phyloP scores from a whole-genome alignment of 2,888 invertebrate species.

The Heliconius charithonia region DNA sequence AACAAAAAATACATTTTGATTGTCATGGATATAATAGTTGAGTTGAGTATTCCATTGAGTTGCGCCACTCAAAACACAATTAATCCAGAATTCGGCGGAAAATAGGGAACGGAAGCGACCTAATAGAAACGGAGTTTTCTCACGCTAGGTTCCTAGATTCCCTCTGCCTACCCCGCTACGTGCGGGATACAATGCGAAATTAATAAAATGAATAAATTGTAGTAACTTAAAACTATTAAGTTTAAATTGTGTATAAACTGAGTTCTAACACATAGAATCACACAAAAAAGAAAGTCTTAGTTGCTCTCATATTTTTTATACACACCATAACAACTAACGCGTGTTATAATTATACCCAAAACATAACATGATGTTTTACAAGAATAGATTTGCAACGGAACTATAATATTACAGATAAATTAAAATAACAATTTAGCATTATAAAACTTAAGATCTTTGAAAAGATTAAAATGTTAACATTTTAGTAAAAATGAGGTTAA shows the following conservation, averaged over 20 bases:
- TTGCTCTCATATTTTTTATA: background rate
- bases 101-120: no score
- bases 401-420: background rate
- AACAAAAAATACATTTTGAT: no score
- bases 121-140: no score
- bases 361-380: background rate
- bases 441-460: slow-evolving; percentile 9
- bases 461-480: background rate
- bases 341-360: background rate
- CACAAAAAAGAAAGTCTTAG: background rate
- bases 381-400: background rate
- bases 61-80: no score
- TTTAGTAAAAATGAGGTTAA: slow-evolving; percentile 30
- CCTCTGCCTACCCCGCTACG: no score
- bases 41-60: no score
- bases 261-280: no score
- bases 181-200: no score
- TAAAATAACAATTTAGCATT: slow-evolving; percentile 1
- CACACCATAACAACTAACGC: background rate
- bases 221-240: background rate
- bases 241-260: background rate
- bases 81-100: no score
- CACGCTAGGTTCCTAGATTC: no score
- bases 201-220: no score
- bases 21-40: no score